These are phyloP conservation scores for Aspidoscelis tigris DNA, from an alignment of 2,113 vertebrate genomes.

Conservation along the genomic window DNA sequence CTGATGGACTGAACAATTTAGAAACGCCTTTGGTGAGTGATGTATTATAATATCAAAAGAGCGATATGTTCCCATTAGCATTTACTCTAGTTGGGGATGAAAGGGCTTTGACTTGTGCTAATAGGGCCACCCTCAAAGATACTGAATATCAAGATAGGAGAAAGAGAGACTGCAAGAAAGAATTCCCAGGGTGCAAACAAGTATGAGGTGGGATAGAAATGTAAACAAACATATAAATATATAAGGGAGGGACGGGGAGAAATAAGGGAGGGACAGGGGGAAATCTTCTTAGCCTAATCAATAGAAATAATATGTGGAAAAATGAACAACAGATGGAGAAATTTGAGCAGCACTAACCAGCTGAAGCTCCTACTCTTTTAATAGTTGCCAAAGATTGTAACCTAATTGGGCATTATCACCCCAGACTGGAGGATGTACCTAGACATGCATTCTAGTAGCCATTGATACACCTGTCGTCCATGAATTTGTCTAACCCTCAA, in stretches of 20 bases:
- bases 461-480: no score
- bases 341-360: no score
- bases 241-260: no score
- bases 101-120: slow-evolving; percentile 16
- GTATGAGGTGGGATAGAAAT: no score
- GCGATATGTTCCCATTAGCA: slow-evolving; percentile 25
- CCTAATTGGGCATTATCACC: not conserved
- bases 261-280: no score
- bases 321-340: not conserved
- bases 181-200: not conserved
- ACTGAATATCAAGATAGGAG: slow-evolving; percentile 1
- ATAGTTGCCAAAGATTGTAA: no score
- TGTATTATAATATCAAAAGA: slow-evolving; percentile 46
- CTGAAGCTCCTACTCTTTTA: no score
- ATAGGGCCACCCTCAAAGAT: slow-evolving; percentile 16
- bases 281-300: not conserved
- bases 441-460: no score
- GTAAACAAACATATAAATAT: no score
- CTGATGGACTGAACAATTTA: slow-evolving; percentile 29
- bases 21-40: slow-evolving; percentile 16
- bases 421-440: not conserved
- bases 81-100: slow-evolving; percentile 1
- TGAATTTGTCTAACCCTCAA: no score
- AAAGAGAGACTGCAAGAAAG: not conserved
- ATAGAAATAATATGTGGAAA: slow-evolving; percentile 16